Evolutionary conservation across 2,888 invertebrate species (phyloP).

Genomic region (Caenorhabditis sp.): DNA sequence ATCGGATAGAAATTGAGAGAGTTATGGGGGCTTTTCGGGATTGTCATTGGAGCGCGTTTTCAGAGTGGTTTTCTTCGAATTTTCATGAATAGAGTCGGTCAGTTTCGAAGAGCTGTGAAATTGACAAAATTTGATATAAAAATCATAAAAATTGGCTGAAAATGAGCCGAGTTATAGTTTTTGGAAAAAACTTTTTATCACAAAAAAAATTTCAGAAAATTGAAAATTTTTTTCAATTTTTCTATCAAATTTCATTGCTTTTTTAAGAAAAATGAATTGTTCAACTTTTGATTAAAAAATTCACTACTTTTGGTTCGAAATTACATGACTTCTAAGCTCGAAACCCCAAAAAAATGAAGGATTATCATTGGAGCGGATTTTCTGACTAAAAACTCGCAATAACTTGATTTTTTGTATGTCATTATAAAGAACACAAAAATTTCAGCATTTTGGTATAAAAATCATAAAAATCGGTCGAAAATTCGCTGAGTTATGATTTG

Average conservation of each 20-base stretch:
- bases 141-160: background rate
- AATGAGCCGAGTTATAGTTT: background rate
- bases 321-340: no score
- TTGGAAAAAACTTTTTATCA: background rate
- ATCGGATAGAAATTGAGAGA: background rate
- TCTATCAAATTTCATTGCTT: no score
- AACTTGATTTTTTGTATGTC: no score
- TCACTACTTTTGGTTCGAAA: no score
- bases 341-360: no score
- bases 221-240: background rate
- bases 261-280: no score
- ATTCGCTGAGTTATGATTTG: background rate
- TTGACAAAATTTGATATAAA: background rate
- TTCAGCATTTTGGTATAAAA: background rate
- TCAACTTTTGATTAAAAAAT: background rate
- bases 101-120: background rate
- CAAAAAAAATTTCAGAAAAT: background rate
- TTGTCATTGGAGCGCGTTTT: background rate
- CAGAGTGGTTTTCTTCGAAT: no score
- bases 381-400: no score
- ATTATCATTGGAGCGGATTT: background rate
- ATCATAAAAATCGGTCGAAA: background rate
- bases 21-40: background rate
- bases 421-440: background rate
- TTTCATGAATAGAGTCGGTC: no score